Evolutionary conservation across 1,140 invertebrate genomes (phyloP), one percentile per base, ranked within the genome.

Genomic region (Pseudomyrmex concolor): DNA sequence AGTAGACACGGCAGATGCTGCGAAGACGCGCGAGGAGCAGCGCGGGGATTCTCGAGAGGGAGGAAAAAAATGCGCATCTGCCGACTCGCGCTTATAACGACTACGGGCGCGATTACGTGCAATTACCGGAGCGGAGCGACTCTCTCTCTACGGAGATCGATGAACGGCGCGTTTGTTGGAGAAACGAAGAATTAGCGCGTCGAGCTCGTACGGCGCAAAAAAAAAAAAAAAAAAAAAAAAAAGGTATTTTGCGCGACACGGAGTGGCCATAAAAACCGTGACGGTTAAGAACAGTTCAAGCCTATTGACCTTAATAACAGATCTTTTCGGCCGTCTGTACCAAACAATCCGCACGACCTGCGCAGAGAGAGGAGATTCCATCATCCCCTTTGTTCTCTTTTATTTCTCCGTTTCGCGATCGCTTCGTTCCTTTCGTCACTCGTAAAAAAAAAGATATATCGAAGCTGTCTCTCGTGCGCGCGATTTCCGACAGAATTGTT

Each of bases 271-370:
- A 89, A 90, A 89, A 82, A 90, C 83, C 88, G 78, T 87, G 88
- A 90, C 86, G 86, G 82, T 88, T 88, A 12, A 84, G 89, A 91
- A 91, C 88, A 89, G 89, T 89, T 91, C 86, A 89, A 90, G 86
- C 81, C 67, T 86, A 84, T 90, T 82, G 89, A 90, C 84, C 88
- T 84, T 90, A 91, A 91, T 91, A 90, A 91, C 88, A 90, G 90
- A 84, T 86, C 88, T 85, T 63, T 64, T 45, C n/a, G 72, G 78
- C 86, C 72, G 87, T 0, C 86, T 73, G 67, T 19, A 60, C 68
- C 87, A 84, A 70, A 22, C 78, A 67, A 80, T 78, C 62, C 19
- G 55, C 57, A 66, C 57, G 19, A 78, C 2, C 9, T 34, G 48
- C 13, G 45, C 57, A 15, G 54, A 48, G 13, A n/a, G 51, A 57